Percentiles rank a stretch among this genome's conserved stretches.
phyloP scores from a whole-genome alignment of 2,888 invertebrate species.

The Candidula unifasciata region DNA sequence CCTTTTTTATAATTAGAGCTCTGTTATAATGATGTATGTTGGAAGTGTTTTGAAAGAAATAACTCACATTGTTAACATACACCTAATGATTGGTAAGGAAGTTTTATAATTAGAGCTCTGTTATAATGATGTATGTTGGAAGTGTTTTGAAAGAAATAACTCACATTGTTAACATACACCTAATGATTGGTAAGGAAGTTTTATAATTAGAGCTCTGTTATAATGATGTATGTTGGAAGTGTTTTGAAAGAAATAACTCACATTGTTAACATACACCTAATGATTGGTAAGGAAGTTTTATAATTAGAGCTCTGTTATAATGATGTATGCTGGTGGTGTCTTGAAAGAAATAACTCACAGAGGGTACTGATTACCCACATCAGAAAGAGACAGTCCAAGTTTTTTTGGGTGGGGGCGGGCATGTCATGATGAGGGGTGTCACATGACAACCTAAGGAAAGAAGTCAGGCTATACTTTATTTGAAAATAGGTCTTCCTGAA shows the following conservation, averaged over 20 bases:
- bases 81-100: conserved; percentile 69
- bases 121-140: not conserved
- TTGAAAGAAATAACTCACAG: no score
- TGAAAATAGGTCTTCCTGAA: no score
- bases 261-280: conserved; percentile 61
- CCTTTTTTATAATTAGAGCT: not conserved
- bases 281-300: conserved; percentile 64
- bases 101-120: not conserved
- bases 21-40: not conserved
- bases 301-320: not conserved
- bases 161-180: conserved; percentile 58
- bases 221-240: not conserved
- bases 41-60: no score
- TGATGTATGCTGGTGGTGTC: no score
- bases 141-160: no score
- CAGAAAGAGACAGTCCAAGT: no score
- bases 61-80: conserved; percentile 50
- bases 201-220: not conserved
- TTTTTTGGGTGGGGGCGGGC: no score
- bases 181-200: conserved; percentile 66
- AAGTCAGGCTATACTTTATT: no score
- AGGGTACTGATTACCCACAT: no score
- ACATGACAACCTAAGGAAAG: no score
- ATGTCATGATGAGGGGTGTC: no score
- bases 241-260: no score